Base-by-base conservation (phyloP, 2,113 vertebrate species). In the Macquaria australasica region DNA sequence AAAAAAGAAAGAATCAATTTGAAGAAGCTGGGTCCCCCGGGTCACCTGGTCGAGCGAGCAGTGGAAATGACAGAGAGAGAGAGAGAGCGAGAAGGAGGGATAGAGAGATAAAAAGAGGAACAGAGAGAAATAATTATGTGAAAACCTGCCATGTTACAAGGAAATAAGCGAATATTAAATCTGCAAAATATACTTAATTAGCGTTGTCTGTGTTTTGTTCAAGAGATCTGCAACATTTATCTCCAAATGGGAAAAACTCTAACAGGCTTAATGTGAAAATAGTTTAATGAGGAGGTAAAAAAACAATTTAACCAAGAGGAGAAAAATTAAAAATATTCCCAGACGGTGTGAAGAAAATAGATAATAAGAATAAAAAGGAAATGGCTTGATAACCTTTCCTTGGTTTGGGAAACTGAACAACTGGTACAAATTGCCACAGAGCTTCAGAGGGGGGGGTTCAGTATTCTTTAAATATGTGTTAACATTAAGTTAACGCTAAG, bases 1-100 rank as follows among this genome's bases (percentile, higher is more conserved):
- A 56, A 72, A 88, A 88, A 81, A 80, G 68, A 85, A 91, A 89
- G 84, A 94, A 91, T 93, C 87, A 89, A 92, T 94, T 92, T 91
- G 50, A 87, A 87, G 85, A 51, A 77, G 73, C 80, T 14, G 81
- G 71, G 70, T 83, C 91, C 88, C 87, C 2, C 0, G 58, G 79
- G 88, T 90, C 89, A 93, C 89, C 85, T 91, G 92, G 87, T 85
- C 70, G 64, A 86, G 70, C 23, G 55, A 73, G 77, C 76, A 81
- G n/a, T 8, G 60, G 77, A 55, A 66, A 82, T 66, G 60, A 87
- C 45, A 68, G 63, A 56, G 63, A 66, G 77, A 67, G n/a, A 62
- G 55, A 66, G 59, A 56, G 72, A 64, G 11, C 51, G 45, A 59
- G 80, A 34, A 67, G 34, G 8, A 12, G 48, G 45, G 70, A 56